These are phyloP conservation scores for Diachasma alloeum DNA, from an alignment of 1,140 invertebrate species.

Conservation along the genomic window DNA sequence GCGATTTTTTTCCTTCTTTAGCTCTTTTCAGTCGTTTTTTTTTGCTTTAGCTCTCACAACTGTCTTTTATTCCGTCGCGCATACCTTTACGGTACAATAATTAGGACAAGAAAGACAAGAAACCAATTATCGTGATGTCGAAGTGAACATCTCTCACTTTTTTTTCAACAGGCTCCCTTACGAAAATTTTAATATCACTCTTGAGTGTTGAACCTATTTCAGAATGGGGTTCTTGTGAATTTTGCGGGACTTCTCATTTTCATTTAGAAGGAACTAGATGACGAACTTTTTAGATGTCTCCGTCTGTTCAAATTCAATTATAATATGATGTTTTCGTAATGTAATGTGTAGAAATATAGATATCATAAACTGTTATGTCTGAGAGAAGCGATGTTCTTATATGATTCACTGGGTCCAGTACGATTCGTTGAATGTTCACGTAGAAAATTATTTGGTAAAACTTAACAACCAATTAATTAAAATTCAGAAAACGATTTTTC, in stretches of 20 bases:
- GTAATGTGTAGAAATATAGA: background rate
- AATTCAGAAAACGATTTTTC: too few relatives aligned
- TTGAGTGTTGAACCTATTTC: background rate
- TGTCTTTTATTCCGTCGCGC: slow-evolving; percentile 14
- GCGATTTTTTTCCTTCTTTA: slow-evolving; percentile 14
- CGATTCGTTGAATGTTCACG: too few relatives aligned
- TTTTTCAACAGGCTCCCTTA: background rate
- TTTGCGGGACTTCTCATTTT: background rate
- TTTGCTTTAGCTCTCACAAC: slow-evolving; percentile 11
- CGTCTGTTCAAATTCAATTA: too few relatives aligned
- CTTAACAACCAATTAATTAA: too few relatives aligned
- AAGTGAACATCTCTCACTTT: slow-evolving; percentile 17
- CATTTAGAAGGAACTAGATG: background rate
- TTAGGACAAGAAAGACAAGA: slow-evolving; percentile 29
- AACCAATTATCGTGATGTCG: slow-evolving; percentile 31
- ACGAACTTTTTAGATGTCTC: too few relatives aligned
- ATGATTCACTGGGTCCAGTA: too few relatives aligned
- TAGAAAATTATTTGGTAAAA: too few relatives aligned
- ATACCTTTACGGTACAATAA: slow-evolving; percentile 26
- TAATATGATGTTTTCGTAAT: too few relatives aligned
- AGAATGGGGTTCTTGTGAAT: background rate
- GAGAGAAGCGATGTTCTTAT: too few relatives aligned
- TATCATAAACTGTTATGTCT: background rate
- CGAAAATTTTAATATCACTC: background rate
- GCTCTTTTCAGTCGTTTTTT: slow-evolving; percentile 16